Evolutionary conservation across 2,888 invertebrate species (phyloP), one percentile per base, ranked within the genome.

Genomic region (Mantis religiosa): DNA sequence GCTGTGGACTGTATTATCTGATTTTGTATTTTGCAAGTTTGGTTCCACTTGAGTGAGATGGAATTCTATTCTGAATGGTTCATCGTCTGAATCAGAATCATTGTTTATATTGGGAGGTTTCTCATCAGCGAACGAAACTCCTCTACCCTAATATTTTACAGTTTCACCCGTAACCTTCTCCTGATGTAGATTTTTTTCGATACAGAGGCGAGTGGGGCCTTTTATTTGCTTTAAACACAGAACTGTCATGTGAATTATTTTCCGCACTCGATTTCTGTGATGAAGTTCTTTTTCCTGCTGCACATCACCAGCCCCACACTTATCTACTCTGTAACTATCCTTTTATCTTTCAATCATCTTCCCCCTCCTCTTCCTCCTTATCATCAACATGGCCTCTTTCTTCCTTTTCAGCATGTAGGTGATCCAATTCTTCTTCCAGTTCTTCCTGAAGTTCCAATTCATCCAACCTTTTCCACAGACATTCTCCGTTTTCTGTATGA

Each of bases 401-500:
- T 85, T 90, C 90, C 85, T 90, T 89, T 30, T 90, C 90, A 28
- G 90, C 90, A 71, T 91, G 93, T 91, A 54, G 93, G 92, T 93
- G 91, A 82, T 92, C 91, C 88, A 93, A 88, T 91, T 93, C 94
- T 93, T 94, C 94, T 90, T 94, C 93, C 91, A 95, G 93, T 92
- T 95, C 94, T 93, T 96, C 96, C 92, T 95, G 94, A 88, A 94
- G 92, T 91, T 95, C 95, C 90, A 95, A 92, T 92, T 95, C 95
- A 92, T 96, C 96, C 88, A 96, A 92, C 91, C 93, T 93, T 27
- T 92, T 92, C 92, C 94, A 94, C 54, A 95, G 90, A 91, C 94
- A 94, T 90, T 94, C 93, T 89, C 93, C 93, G 1, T 93, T 92
- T 83, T 91, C 89, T 82, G 92, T 91, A 27, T 91, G 91, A 28